Percentiles rank a stretch among this genome's conserved stretches.
These are phyloP conservation scores for Engystomops pustulosus DNA, from an alignment of 2,113 vertebrate species.

Conservation along the genomic window DNA sequence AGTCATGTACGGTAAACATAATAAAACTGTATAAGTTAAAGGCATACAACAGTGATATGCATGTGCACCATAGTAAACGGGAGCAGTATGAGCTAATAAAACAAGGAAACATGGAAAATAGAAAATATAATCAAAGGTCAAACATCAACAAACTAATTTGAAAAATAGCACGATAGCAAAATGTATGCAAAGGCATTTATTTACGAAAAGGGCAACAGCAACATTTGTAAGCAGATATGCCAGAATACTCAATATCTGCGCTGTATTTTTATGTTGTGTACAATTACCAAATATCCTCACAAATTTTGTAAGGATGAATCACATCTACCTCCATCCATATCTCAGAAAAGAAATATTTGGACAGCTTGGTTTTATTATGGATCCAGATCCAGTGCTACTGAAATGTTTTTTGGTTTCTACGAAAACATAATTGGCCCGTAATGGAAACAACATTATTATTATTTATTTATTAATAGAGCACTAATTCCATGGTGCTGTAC, in stretches of 20 bases:
- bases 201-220: slow-evolving; percentile 14
- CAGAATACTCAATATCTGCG: background rate
- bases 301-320: background rate
- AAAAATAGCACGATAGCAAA: slow-evolving; percentile 13
- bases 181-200: slow-evolving; percentile 8
- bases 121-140: slow-evolving; percentile 8
- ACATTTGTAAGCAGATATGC: slow-evolving; percentile 19
- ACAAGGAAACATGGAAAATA: slow-evolving; percentile 13
- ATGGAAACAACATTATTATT: too few relatives aligned
- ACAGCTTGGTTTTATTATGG: background rate
- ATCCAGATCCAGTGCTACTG: too few relatives aligned
- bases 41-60: background rate
- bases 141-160: slow-evolving; percentile 19
- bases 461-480: too few relatives aligned
- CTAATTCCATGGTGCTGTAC: too few relatives aligned
- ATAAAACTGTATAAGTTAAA: background rate
- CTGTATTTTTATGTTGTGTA: background rate
- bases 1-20: background rate
- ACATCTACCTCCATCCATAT: background rate
- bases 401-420: too few relatives aligned
- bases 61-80: too few relatives aligned
- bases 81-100: background rate
- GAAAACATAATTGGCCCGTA: too few relatives aligned
- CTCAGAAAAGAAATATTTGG: background rate
- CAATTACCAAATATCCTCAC: background rate